Evolutionary conservation across 2,888 invertebrate genomes (phyloP).

Genomic region (Drosophila buzzatii): DNA sequence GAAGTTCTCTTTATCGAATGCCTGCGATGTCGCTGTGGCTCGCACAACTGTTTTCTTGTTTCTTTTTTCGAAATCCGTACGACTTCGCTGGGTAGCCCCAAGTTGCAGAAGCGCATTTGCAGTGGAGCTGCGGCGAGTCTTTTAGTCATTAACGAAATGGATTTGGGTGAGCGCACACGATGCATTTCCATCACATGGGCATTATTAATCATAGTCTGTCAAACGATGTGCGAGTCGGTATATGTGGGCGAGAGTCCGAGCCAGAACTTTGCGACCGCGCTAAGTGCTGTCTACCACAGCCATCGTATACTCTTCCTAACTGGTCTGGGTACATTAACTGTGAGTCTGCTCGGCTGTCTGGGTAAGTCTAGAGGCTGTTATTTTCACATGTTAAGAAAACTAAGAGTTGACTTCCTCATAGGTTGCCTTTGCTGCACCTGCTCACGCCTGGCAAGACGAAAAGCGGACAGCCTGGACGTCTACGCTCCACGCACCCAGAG

Average conservation of each 20-base stretch:
- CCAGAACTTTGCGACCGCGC: slow-evolving; percentile 11
- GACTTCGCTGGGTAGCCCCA: neutral
- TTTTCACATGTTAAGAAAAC: neutral
- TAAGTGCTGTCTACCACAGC: slow-evolving; percentile 20
- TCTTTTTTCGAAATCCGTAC: neutral
- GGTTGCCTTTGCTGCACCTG: slow-evolving; percentile 53
- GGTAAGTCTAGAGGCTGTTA: slow-evolving; percentile 42
- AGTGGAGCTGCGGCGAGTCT: slow-evolving; percentile 11
- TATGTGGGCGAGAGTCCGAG: slow-evolving; percentile 9
- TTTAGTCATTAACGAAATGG: slow-evolving; percentile 71
- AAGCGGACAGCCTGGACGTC: slow-evolving; percentile 43
- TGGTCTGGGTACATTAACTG: slow-evolving; percentile 18
- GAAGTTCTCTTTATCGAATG: slow-evolving; percentile 1
- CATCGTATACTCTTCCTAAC: slow-evolving; percentile 46
- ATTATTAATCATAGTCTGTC: slow-evolving; percentile 54
- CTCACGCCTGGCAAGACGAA: slow-evolving; percentile 10
- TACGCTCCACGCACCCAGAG: slow-evolving; percentile 70
- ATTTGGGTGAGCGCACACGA: slow-evolving; percentile 50
- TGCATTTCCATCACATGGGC: slow-evolving; percentile 53
- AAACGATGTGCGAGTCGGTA: slow-evolving; percentile 19
- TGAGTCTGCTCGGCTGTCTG: slow-evolving; percentile 45
- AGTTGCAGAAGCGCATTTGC: slow-evolving; percentile 8
- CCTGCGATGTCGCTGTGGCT: slow-evolving; percentile 20
- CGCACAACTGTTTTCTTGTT: slow-evolving; percentile 43
- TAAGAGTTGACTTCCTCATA: slow-evolving; percentile 1